Base-by-base conservation (phyloP, 30 jellyfish, hydroid and myxozoan species). In the Rhopilema esculentum region DNA sequence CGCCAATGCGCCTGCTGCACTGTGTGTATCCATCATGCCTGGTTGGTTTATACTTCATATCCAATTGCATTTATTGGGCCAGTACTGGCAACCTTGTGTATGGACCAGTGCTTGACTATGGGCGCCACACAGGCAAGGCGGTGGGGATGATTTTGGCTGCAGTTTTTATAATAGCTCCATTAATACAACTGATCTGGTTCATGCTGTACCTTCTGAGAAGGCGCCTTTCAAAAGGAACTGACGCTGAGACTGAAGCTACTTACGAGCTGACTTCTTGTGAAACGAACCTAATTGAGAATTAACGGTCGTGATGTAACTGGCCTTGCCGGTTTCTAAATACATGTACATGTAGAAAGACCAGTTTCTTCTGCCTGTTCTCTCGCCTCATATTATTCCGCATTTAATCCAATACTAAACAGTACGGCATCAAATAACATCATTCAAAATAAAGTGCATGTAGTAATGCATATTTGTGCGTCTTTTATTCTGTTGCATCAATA, bases 1-100 rank as follows among this genome's bases (percentile, higher is more conserved):
- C 88, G 66, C 98, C 98, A 6, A 82, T 71, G 63, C 87, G 86
- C 32, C 69, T 92, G 25, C 83, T 92, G 61, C 98, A 92, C 75
- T 86, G 86, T 70, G 74, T 92, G 1, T 92, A 86, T 53, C 96
- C 98, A 51, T 66, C 88, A 15, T 29, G 77, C 57, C 23, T 86
- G 9, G 2, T 86, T 8, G 84, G 79, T 6, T 31, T 72, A 27
- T 92, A 77, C 63, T 64, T 86, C 83, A 73, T 92, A 1, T 70
- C 52, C 69, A 86, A 86, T 64, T 51, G 78, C 26, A 87, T 86
- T 19, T 87, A 92, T 77, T 92, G 96, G 96, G 84, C 72, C 7
- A 1, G 40, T 22, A 70, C 96, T 22, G 86, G 79, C 49, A 49
- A 75, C 25, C 88, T 69, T 18, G 67, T 92, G n/a, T 85, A 92